Percentiles rank a stretch among this genome's conserved stretches.
These are phyloP conservation scores for Astyanax mexicanus DNA, from an alignment of 2,797 vertebrate genomes.

Conservation along the genomic window DNA sequence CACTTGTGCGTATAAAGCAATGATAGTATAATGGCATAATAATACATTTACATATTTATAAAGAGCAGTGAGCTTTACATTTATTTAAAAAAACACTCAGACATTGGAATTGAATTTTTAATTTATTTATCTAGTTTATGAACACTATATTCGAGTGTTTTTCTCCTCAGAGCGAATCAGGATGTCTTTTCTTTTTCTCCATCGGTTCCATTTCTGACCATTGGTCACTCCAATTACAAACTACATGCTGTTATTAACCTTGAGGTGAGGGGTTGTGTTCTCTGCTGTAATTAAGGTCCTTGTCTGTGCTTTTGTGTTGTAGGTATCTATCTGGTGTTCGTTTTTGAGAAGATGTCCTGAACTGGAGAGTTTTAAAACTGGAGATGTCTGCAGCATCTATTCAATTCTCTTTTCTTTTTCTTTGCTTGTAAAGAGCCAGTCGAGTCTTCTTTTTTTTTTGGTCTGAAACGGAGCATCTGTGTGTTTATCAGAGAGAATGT, in stretches of 20 bases:
- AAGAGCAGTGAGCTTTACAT: too few relatives aligned
- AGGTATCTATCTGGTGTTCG: conserved; percentile 97
- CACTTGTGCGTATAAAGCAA: too few relatives aligned
- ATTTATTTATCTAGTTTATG: too few relatives aligned
- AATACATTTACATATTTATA: too few relatives aligned
- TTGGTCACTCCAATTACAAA: too few relatives aligned
- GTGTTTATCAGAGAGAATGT: not conserved
- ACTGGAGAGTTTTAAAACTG: not conserved
- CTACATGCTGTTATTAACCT: not conserved
- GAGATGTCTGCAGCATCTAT: not conserved
- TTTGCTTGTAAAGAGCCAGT: not conserved
- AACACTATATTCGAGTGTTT: too few relatives aligned
- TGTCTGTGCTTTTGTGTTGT: conserved; percentile 54
- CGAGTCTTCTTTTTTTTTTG: not conserved
- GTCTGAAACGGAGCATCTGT: not conserved
- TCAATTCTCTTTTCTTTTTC: not conserved
- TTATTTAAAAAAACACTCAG: too few relatives aligned
- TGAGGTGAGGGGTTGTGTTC: not conserved
- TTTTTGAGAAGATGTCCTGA: conserved; percentile 90
- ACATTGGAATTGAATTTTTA: too few relatives aligned
- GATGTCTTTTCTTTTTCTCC: too few relatives aligned
- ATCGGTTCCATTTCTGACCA: too few relatives aligned
- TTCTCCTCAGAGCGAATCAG: too few relatives aligned
- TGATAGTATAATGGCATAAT: too few relatives aligned
- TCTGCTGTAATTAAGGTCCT: not conserved